phyloP scores from a whole-genome alignment of 2,888 invertebrate species.

The Meiosimyza decipiens region DNA sequence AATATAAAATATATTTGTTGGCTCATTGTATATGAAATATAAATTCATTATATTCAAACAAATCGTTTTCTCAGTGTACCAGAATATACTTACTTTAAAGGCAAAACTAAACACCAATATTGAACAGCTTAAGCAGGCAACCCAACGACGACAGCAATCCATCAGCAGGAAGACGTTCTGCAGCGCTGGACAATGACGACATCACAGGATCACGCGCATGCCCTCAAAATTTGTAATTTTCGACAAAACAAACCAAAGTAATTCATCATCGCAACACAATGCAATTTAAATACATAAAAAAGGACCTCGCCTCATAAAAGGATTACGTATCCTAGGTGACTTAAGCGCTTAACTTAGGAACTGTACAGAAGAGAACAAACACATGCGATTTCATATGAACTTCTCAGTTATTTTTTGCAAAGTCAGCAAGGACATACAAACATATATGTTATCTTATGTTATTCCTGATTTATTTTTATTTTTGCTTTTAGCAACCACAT shows the following conservation, averaged over 20 bases:
- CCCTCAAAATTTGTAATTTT: conserved; percentile 36
- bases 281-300: background rate
- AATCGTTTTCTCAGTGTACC: too few species aligned
- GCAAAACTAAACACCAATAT: too few species aligned
- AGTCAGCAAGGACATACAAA: conserved; percentile 6
- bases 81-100: too few species aligned
- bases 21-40: too few species aligned
- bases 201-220: conserved; percentile 6
- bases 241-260: conserved; percentile 12
- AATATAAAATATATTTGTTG: too few species aligned
- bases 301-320: conserved; percentile 23
- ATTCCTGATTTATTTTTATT: too few species aligned
- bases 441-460: background rate
- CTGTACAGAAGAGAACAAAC: background rate
- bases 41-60: too few species aligned
- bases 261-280: background rate
- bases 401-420: conserved; percentile 21
- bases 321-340: conserved; percentile 19
- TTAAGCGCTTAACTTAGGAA: conserved; percentile 14
- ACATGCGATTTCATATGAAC: too few species aligned
- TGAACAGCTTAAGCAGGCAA: too few species aligned
- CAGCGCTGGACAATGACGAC: background rate
- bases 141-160: too few species aligned
- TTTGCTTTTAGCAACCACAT: too few species aligned
- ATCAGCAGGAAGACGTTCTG: background rate